Evolutionary conservation across 2,113 vertebrate genomes (phyloP), one percentile per base, ranked within the genome.

Genomic region (Tragelaphus scriptus): DNA sequence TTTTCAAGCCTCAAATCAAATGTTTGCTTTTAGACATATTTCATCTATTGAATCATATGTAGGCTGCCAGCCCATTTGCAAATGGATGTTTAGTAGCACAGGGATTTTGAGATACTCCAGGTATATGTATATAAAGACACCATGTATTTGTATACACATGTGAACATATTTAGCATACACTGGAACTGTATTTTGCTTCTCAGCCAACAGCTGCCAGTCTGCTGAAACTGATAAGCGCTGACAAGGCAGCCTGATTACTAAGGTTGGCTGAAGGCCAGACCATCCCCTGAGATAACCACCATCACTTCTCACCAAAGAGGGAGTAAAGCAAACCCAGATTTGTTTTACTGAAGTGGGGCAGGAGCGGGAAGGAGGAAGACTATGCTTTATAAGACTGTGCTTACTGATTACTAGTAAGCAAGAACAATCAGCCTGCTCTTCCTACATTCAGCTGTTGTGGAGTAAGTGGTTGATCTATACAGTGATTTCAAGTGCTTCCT

Each of bases 401-500:
- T 44, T 44, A 44, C 51, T 26, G 44, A 85, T 89, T 63, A 53
- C 56, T 47, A 80, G 55, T 59, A n/a, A 94, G 85, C 30, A 55
- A 71, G 55, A 75, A 44, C 56, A 90, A 91, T 95, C 94, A 97
- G 86, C 58, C 51, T 10, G 2, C 11, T 32, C 25, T 84, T 91
- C 26, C 84, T 81, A 26, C 17, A 77, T 63, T 65, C 40, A 87
- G 56, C 79, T 95, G 82, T n/a, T 5, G 14, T 40, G 40, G 55
- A 88, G 56, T 91, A 49, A 98, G 97, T 58, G 82, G 94, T 94
- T 90, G 51, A 95, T 93, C 95, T 96, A 68, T 58, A 80, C 65
- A 97, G 93, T 97, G 96, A 97, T 97, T 94, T 95, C 93, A 89
- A 97, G 93, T 90, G 91, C 59, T 97, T 98, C 95, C 97, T 97